These are phyloP conservation scores for Callyntrura guangdongensis DNA, from an alignment of 2,888 invertebrate genomes.

Conservation along the genomic window DNA sequence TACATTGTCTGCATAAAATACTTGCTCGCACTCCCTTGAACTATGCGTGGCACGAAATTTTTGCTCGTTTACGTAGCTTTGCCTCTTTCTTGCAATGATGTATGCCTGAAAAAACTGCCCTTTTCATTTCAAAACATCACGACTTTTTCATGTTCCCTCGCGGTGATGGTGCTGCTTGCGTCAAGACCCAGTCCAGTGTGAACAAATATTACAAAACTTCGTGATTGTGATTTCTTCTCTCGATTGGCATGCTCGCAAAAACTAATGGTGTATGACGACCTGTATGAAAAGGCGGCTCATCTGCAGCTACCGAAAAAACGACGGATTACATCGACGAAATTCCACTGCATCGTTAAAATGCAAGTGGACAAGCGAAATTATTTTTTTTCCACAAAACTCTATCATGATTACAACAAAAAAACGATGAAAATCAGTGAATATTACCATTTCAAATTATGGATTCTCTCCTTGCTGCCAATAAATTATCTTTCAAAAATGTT, in stretches of 20 bases:
- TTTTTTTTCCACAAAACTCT: neutral
- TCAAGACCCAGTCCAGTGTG: constrained; percentile 24
- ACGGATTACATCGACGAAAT: too few relatives aligned
- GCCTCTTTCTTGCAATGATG: constrained; percentile 29
- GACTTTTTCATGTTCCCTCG: constrained; percentile 23
- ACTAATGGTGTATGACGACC: neutral
- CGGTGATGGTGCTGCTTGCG: neutral
- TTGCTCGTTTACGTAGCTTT: constrained; percentile 2
- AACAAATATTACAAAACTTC: constrained; percentile 26
- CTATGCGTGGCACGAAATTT: neutral
- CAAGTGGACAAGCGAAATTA: constrained; percentile 1
- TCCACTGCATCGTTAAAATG: neutral
- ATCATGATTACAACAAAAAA: constrained; percentile 11
- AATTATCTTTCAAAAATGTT: constrained; percentile 33
- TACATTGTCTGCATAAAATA: too few relatives aligned
- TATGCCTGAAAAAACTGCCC: constrained; percentile 18
- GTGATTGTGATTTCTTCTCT: neutral
- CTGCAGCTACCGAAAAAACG: neutral
- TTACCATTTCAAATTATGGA: neutral
- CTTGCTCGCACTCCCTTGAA: neutral
- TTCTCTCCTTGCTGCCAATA: constrained; percentile 22
- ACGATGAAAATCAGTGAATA: constrained; percentile 60
- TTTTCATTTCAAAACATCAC: constrained; percentile 55
- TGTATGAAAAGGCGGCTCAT: neutral
- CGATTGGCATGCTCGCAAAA: neutral